A percentile compares a stretch with the other conserved stretches of the same genome.
Evolutionary conservation across 2,113 vertebrate genomes (phyloP).

Genomic region (Eubucco bourcierii): DNA sequence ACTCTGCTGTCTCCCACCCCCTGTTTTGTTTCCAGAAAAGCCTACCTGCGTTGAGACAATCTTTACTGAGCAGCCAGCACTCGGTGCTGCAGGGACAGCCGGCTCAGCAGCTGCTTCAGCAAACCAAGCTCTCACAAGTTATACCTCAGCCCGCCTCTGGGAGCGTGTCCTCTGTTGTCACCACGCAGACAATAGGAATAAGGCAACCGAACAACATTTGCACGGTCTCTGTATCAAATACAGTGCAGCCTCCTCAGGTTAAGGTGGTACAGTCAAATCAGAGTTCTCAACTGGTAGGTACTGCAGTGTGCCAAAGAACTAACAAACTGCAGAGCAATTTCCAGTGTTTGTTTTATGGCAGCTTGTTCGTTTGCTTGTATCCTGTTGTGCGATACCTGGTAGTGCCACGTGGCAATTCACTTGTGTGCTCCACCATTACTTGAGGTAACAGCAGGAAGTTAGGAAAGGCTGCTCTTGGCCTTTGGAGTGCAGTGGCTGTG

Average conservation of each 20-base stretch:
- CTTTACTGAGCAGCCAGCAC: constrained; percentile 83
- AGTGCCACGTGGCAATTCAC: background rate
- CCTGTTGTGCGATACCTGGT: background rate
- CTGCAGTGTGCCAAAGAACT: background rate
- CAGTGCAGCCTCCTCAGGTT: constrained; percentile 65
- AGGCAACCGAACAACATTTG: constrained; percentile 81
- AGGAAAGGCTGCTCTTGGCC: background rate
- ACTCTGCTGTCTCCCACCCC: background rate
- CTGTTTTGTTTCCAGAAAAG: constrained; percentile 81
- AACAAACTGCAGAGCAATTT: background rate
- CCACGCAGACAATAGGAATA: constrained; percentile 78
- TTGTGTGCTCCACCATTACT: background rate
- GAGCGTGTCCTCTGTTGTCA: constrained; percentile 69
- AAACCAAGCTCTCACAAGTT: constrained; percentile 72
- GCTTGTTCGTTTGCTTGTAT: background rate
- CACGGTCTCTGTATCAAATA: constrained; percentile 74
- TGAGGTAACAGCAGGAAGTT: background rate
- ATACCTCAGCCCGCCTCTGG: constrained; percentile 68
- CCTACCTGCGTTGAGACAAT: constrained; percentile 86
- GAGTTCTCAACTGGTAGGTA: constrained; percentile 81
- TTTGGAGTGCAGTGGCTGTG: background rate
- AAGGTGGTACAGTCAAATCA: constrained; percentile 76
- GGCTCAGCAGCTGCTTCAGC: constrained; percentile 75
- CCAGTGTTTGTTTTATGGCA: background rate
- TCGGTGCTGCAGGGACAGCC: constrained; percentile 73